These are phyloP conservation scores for Lamellibrachia columna DNA, from an alignment of 2,888 invertebrate species.

Conservation along the genomic window DNA sequence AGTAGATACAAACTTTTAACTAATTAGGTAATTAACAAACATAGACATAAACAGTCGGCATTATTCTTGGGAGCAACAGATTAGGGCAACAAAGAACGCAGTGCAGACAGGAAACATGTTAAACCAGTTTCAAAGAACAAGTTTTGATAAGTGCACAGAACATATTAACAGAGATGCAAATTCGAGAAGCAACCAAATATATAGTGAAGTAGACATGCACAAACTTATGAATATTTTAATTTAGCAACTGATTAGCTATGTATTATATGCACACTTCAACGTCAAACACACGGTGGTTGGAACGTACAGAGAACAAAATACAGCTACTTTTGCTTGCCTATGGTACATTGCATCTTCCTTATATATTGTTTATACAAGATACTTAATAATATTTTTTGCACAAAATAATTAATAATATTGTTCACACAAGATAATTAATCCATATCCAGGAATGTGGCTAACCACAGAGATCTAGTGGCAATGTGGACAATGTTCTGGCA, in stretches of 20 bases:
- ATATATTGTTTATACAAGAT: not conserved
- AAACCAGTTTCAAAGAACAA: not conserved
- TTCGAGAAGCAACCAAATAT: not conserved
- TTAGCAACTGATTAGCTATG: not conserved
- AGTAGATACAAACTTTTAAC: too few relatives aligned
- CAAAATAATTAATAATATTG: not conserved
- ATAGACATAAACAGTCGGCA: not conserved
- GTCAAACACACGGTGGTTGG: not conserved
- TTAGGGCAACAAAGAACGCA: not conserved
- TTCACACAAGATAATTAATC: not conserved
- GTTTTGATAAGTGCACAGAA: not conserved
- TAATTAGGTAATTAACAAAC: too few relatives aligned
- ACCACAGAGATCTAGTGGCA: not conserved
- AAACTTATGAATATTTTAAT: not conserved
- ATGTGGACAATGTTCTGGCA: not conserved
- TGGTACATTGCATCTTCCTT: not conserved
- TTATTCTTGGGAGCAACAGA: not conserved
- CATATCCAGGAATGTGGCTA: not conserved
- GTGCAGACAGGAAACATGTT: not conserved
- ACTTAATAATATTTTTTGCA: not conserved
- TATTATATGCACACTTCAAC: not conserved
- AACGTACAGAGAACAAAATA: not conserved
- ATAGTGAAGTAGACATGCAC: not conserved
- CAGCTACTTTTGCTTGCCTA: not conserved
- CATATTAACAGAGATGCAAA: not conserved